Conservation (phyloP, 2,797 vertebrate species). For the Myotis pilosus region DNA sequence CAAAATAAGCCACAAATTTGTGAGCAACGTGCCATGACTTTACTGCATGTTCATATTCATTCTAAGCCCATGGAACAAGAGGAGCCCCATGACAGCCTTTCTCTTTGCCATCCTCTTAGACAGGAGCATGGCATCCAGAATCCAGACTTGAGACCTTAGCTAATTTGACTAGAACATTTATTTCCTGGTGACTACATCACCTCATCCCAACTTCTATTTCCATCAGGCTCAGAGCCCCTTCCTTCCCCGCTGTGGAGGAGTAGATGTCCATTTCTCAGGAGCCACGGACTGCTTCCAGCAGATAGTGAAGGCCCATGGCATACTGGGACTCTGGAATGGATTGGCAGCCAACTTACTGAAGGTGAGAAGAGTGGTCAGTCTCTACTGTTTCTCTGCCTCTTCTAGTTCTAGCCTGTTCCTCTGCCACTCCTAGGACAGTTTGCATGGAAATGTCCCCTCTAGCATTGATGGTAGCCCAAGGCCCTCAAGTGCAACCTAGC, state of each 20-base stretch:
- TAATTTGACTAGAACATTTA: neutral
- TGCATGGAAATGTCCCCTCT: neutral
- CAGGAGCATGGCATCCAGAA: neutral
- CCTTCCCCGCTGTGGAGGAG: conserved; percentile 91
- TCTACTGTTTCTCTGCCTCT: neutral
- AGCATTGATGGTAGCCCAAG: neutral
- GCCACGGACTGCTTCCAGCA: conserved; percentile 93
- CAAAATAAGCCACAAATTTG: conserved; percentile 17
- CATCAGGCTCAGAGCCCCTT: conserved; percentile 91
- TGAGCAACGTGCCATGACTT: neutral
- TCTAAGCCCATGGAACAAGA: neutral
- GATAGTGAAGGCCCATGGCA: conserved; percentile 91
- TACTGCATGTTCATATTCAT: neutral
- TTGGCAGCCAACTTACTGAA: conserved; percentile 93
- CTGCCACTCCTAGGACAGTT: neutral
- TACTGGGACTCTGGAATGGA: conserved; percentile 93
- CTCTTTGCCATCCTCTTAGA: neutral
- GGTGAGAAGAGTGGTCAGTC: conserved; percentile 81
- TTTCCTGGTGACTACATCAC: neutral
- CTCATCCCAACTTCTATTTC: conserved; percentile 26
- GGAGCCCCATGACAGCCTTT: neutral
- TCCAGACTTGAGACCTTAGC: neutral
- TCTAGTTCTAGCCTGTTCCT: neutral
- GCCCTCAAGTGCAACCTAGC: neutral
- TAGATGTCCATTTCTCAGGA: conserved; percentile 92